Evolutionary conservation across 2,797 vertebrate species (phyloP), one percentile per base, ranked within the genome.

Genomic region (Pelodytes ibericus): DNA sequence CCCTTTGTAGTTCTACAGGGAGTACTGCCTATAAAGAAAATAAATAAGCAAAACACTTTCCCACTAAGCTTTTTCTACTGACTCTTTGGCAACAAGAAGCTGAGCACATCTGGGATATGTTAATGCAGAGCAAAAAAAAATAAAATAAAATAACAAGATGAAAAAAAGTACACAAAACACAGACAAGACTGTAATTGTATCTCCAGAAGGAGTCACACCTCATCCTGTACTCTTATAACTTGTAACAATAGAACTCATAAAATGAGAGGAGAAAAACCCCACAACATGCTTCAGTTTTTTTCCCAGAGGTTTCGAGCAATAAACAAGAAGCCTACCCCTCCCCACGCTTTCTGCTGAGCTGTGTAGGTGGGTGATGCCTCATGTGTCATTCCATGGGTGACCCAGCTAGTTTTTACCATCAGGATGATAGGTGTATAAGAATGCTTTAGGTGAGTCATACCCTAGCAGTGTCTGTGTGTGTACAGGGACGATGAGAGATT

Each of bases 101-200:
- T 26, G n/a, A 53, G 36, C 69, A 72, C 76, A 78, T 78, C 70
- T 78, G 70, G 70, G 62, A 67, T 72, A 68, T 53, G 62, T 78
- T 68, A 78, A 68, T 36, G 20, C 31, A 4, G 56, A 53, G 58
- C 16, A 59, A 22, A 39, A 27, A 56, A 51, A 39, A 25, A 20
- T 27, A 59, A 31, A 49, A 24, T 51, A 62, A 53, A 26, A 1
- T 7, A 36, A 20, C 29, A 72, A 62, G n/a, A n/a, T n/a, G n/a
- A n/a, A n/a, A n/a, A 47, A 59, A 77, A 59, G 13, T 10, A 11
- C 49, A 25, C 56, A 58, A 22, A 64, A 63, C 41, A 68, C 63
- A 67, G 70, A 73, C 76, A 78, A 67, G 70, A 56, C 76, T 67
- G 62, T 67, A 78, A 78, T 72, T 72, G 70, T 78, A 78, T 78